Base-by-base conservation (phyloP, 2,888 invertebrate genomes). In the Patella pellucida region DNA sequence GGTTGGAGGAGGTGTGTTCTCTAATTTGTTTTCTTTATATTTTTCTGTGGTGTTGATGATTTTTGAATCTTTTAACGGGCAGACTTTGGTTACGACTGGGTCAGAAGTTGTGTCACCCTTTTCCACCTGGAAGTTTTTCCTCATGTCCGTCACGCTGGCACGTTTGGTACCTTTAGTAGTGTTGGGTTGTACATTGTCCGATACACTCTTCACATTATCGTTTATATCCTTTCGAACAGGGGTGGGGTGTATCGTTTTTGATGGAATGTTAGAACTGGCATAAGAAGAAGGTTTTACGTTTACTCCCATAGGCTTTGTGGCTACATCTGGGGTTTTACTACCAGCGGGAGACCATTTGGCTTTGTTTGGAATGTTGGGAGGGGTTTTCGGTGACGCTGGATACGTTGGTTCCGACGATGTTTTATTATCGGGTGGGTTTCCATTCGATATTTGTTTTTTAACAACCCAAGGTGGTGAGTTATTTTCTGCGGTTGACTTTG, bases 381-480 rank as follows among this genome's bases (percentile, higher is more conserved):
- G 19, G 62, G 23, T 19, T 62, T 62, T 62, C 3, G 62, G 19
- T 62, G 62, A 62, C 1, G 14, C 67, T n/a, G 56, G 41, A 3
- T 16, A 52, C 14, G 56, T 72, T 23, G 31, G 41, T 50, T 23
- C 50, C 52, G 31, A 15, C 52, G 19, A 15, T 19, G 31, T 14
- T 27, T 12, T 27, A 3, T 41, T 9, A 56, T 52, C 52, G 12
- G 72, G 62, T 7, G 62, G 19, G 19, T 27, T 11, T n/a, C 62
- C 62, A 72, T 62, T 62, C 50, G 15, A n/a, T 62, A 23, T 14
- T 12, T 31, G 72, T 62, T 50, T 72, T 50, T 72, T 72, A 31
- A 67, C 41, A n/a, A 72, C 41, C 51, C 62, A 62, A 23, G 62
- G 16, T 19, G 50, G 72, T 50, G 23, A 50, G n/a, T 52, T 71